These are phyloP conservation scores for Gallinago stenura DNA, from an alignment of 2,797 vertebrate genomes.

Conservation along the genomic window DNA sequence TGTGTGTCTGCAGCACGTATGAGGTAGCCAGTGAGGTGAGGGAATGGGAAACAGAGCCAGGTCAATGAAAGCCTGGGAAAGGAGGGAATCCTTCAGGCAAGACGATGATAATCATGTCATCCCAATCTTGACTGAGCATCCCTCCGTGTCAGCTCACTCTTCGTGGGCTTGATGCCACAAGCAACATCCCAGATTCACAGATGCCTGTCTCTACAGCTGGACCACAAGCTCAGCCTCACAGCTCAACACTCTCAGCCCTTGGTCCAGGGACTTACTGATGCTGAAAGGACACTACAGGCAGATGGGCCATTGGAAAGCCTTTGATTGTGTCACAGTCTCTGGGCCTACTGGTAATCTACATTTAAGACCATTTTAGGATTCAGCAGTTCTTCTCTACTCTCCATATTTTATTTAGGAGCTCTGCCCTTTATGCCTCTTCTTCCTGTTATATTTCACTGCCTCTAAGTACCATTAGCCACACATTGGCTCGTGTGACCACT, in stretches of 20 bases:
- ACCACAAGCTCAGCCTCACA: background rate
- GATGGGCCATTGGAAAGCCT: background rate
- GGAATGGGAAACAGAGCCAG: background rate
- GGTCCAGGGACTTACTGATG: background rate
- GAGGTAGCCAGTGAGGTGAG: background rate
- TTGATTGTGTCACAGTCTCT: background rate
- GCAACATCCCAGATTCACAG: fast-evolving
- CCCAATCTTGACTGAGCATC: background rate
- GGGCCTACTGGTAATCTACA: background rate
- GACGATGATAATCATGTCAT: background rate
- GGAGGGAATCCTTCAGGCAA: background rate
- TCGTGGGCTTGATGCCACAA: background rate
- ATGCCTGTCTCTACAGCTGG: background rate
- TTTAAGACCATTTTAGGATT: background rate
- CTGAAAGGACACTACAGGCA: background rate
- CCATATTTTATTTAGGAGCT: background rate
- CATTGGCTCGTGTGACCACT: background rate
- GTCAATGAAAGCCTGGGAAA: background rate
- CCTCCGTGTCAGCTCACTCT: background rate
- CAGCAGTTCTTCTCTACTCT: background rate
- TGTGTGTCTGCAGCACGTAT: background rate
- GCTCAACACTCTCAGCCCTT: background rate
- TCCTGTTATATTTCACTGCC: background rate
- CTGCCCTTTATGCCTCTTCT: background rate
- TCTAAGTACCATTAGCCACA: background rate